Conservation (phyloP, 2,113 vertebrate species). For the Atrichornis clamosus region DNA sequence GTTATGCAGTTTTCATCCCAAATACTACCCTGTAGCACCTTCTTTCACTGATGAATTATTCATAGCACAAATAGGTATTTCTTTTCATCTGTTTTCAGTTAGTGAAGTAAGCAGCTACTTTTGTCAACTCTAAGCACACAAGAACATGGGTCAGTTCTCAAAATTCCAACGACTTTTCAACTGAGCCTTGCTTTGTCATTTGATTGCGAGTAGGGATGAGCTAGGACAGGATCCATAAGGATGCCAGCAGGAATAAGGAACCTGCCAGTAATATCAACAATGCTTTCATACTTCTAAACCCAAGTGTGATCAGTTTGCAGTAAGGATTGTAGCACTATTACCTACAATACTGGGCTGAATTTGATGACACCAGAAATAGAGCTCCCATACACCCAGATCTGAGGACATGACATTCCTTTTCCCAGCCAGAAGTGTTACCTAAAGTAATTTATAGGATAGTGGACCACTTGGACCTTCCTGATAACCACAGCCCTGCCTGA, state of each 20-base stretch:
- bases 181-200: neutral
- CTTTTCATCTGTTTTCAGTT: neutral
- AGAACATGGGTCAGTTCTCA: neutral
- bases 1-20: neutral
- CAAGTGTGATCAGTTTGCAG: neutral
- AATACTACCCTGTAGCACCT: neutral
- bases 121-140: neutral
- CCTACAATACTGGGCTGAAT: neutral
- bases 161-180: neutral
- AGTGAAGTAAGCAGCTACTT: neutral
- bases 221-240: neutral
- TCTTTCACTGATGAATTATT: neutral
- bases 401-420: neutral
- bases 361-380: neutral
- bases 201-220: neutral
- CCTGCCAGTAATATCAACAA: neutral
- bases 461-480: neutral
- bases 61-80: neutral
- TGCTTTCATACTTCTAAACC: neutral
- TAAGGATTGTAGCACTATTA: neutral
- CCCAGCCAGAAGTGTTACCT: neutral
- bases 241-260: neutral
- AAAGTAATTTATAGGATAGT: neutral
- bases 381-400: neutral
- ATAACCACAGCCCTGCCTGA: fast-evolving